Evolutionary conservation across 2,797 vertebrate species (phyloP), one percentile per base, ranked within the genome.

Genomic region (Rhinogobio ventralis): DNA sequence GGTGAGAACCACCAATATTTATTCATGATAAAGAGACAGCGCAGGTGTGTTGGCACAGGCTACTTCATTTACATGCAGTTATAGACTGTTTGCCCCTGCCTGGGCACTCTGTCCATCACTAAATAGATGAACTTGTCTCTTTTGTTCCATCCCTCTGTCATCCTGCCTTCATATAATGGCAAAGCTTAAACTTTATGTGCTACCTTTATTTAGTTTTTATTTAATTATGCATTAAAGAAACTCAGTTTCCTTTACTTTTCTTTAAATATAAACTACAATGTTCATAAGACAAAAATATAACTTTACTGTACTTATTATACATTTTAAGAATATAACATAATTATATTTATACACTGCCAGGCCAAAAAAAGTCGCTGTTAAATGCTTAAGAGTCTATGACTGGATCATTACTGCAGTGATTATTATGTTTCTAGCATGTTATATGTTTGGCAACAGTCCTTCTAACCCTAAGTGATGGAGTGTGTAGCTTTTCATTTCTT

Each of bases 1-100:
- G 91, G 88, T 89, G 92, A 92, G 94, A 93, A 91, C 88, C 84
- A 89, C 93, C 91, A 95, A 94, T 93, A 90, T 95, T 95, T 95
- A 96, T 94, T 96, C 94, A 93, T 85, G 86, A 94, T 90, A 89
- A 93, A 94, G 93, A 93, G 93, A 93, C 94, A 94, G 94, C 91
- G 88, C 85, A 88, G 88, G 84, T 87, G 85, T 95, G 94, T 95
- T 96, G 95, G 92, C 90, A 88, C 91, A 94, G 91, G 92, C 91
- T 91, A 92, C 93, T 95, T 96, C 92, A 94, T 96, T 95, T 94
- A 92, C 93, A 94, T 95, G 90, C 88, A 90, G 89, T 95, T 95
- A 95, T 94, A 90, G 93, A 94, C 93, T 95, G 89, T 93, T 93
- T 93, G 91, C 86, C 89, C 87, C 92, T 84, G 91, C 87, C 89